Evolutionary conservation across 2,888 invertebrate species (phyloP).

Genomic region (Plebejus anna): DNA sequence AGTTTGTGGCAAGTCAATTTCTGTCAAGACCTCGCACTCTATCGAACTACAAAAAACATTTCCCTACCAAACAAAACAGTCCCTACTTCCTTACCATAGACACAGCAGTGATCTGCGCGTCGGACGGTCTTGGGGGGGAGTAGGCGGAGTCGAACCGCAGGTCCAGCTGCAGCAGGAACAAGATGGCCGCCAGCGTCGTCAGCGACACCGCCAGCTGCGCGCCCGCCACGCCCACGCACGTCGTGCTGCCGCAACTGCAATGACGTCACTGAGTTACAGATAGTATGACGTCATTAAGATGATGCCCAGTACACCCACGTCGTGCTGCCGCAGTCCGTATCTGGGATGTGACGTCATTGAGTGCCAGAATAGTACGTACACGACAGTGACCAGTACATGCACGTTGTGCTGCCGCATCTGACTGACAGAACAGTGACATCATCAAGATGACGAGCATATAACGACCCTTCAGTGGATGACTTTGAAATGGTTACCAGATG

Average conservation of each 20-base stretch:
- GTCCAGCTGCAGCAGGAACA: conserved; percentile 67
- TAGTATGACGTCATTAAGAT: too few species aligned
- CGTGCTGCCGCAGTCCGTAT: too few species aligned
- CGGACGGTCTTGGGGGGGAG: conserved; percentile 65
- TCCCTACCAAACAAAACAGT: background rate
- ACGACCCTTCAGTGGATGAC: too few species aligned
- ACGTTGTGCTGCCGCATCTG: too few species aligned
- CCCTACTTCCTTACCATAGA: conserved; percentile 58
- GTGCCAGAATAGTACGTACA: too few species aligned
- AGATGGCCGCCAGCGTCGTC: conserved; percentile 67
- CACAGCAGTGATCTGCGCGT: conserved; percentile 68
- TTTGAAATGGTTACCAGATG: too few species aligned
- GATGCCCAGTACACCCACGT: too few species aligned
- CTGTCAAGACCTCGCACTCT: background rate
- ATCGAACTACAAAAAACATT: background rate
- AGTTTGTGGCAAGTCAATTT: background rate
- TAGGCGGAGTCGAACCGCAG: conserved; percentile 64
- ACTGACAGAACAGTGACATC: too few species aligned
- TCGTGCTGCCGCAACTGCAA: conserved; percentile 62
- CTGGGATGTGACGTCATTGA: too few species aligned
- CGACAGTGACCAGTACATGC: too few species aligned
- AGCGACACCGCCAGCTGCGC: conserved; percentile 69
- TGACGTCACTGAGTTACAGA: background rate
- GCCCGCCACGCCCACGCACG: conserved; percentile 70
- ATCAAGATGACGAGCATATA: too few species aligned